These are phyloP conservation scores for Hydrolagus affinis DNA, from an alignment of 2,113 vertebrate genomes.

Conservation along the genomic window DNA sequence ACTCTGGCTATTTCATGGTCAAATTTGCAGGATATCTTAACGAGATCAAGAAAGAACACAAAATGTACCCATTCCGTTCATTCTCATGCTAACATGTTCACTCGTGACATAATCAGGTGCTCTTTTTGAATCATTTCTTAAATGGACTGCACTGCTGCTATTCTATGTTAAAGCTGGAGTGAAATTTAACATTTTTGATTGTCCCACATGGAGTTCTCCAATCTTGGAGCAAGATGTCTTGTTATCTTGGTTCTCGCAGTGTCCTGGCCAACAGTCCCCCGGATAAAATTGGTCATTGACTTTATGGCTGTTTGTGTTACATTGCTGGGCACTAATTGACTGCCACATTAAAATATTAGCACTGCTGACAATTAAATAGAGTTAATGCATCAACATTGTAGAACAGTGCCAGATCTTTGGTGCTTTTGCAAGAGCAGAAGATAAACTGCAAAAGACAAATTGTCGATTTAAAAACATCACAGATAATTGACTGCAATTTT, in stretches of 20 bases:
- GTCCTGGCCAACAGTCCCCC: no score
- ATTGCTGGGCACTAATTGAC: no score
- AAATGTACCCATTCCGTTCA: background rate
- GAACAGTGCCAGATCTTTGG: background rate
- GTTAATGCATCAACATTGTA: background rate
- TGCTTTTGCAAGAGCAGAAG: background rate
- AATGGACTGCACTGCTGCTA: background rate
- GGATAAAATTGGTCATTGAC: no score
- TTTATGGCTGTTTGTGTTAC: no score
- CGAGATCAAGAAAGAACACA: no score
- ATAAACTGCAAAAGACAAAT: background rate
- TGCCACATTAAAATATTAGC: no score
- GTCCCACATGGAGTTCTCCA: background rate
- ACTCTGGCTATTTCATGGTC: no score
- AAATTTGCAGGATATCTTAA: no score
- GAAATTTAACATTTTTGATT: slow-evolving; percentile 4
- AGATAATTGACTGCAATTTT: background rate
- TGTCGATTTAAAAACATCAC: background rate
- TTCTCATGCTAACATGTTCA: background rate
- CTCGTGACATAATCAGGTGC: background rate
- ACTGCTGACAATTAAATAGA: no score
- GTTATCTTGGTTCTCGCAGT: no score
- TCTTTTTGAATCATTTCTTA: background rate
- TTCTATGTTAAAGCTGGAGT: no score
- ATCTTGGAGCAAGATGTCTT: background rate